Evolutionary conservation across 1,140 invertebrate species (phyloP).

Genomic region (Drosophila pseudoananassae): DNA sequence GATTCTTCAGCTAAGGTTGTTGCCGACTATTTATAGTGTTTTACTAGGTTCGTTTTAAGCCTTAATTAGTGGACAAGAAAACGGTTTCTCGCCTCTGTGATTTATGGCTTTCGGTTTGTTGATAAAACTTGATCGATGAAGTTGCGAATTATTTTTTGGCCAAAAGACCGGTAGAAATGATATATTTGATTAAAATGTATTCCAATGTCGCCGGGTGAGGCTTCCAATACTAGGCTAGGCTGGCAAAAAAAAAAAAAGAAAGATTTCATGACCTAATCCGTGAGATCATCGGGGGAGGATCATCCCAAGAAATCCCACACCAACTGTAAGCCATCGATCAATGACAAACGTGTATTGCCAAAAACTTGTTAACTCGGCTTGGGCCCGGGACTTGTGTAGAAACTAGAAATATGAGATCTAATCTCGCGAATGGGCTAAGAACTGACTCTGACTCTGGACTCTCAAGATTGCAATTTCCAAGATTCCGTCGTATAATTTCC

Average conservation of each 20-base stretch:
- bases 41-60: slow-evolving; percentile 13
- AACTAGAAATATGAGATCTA: slow-evolving; percentile 37
- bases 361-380: slow-evolving; percentile 38
- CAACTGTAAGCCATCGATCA: slow-evolving; percentile 34
- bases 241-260: no score
- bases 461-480: not conserved
- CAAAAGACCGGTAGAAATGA: slow-evolving; percentile 1
- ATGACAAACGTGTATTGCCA: slow-evolving; percentile 16
- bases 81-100: slow-evolving; percentile 11
- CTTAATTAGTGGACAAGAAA: slow-evolving; percentile 14
- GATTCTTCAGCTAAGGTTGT: slow-evolving; percentile 32
- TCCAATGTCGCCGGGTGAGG: not conserved
- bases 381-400: no score
- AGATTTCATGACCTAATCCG: not conserved
- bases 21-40: slow-evolving; percentile 31
- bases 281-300: slow-evolving; percentile 23
- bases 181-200: not conserved
- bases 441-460: not conserved
- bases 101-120: slow-evolving; percentile 11
- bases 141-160: not conserved
- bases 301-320: not conserved
- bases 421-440: not conserved
- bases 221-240: no score
- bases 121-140: slow-evolving; percentile 4
- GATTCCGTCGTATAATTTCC: slow-evolving; percentile 26